phyloP scores from a whole-genome alignment of 1,140 invertebrate genomes.

The Drosophila seguyi region DNA sequence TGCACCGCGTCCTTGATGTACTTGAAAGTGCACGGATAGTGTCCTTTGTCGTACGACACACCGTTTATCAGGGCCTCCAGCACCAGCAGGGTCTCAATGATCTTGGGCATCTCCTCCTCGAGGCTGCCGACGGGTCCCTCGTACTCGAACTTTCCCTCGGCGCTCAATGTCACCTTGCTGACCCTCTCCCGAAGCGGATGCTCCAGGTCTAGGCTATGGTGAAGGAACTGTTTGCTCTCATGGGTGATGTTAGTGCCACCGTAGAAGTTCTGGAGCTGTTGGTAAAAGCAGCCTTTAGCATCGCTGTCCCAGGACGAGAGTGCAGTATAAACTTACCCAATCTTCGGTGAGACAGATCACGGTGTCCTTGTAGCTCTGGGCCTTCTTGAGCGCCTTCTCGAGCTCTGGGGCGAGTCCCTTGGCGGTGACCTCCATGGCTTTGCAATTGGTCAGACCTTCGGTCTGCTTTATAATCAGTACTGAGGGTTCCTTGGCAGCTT shows the following conservation, averaged over 20 bases:
- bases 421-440: neutral
- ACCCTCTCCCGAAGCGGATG: conserved; percentile 37
- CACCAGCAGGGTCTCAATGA: conserved; percentile 22
- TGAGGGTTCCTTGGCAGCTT: neutral
- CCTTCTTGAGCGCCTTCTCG: neutral
- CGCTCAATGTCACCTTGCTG: neutral
- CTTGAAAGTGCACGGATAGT: neutral
- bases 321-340: conserved; percentile 28
- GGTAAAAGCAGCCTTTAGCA: neutral
- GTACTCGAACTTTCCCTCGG: neutral
- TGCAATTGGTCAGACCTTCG: neutral
- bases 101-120: conserved; percentile 28
- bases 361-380: conserved; percentile 1
- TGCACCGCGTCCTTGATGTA: conserved; percentile 21
- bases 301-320: neutral
- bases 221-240: fast-evolving
- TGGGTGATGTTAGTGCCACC: neutral
- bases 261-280: conserved; percentile 4
- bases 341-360: conserved; percentile 22
- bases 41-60: neutral
- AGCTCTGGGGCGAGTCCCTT: neutral
- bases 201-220: neutral
- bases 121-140: neutral
- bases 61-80: conserved; percentile 5
- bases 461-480: neutral